Evolutionary conservation across 2,797 vertebrate species (phyloP), one percentile per base, ranked within the genome.

Genomic region (Xyrichtys novacula): DNA sequence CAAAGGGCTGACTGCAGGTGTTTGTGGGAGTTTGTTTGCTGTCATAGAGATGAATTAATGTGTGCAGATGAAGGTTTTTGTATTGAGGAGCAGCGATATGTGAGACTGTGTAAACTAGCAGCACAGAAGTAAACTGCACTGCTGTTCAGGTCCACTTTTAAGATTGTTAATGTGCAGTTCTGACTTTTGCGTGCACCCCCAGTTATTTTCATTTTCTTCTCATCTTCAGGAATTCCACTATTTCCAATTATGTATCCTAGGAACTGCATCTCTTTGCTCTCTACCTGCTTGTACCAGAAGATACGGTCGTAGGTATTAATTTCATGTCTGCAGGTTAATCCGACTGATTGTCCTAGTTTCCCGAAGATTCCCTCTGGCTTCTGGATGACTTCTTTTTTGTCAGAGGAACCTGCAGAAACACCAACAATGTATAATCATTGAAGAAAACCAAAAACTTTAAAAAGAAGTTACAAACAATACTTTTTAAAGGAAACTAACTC

Each of bases 321-420:
- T 28, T 0, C 36, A 48, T 89, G 86, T 46, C 47, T 78, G 50
- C 89, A 92, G 8, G 1, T 42, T 7, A 89, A 36, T 14, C 11
- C 0, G 12, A 49, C 74, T 1, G 3, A 12, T 52, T 71, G 15
- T 55, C 54, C 54, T 0, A 2, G n/a, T 6, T 48, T 19, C 7
- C 8, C 40, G n/a, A 25, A 17, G 10, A 86, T 34, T 2, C 81
- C 20, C 20, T 29, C 8, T 31, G 87, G 87, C 47, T 8, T 64
- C 67, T 89, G 89, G 16, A 12, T 0, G 29, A 89, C 71, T 29
- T 23, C 26, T 22, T 34, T 42, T 38, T 60, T 75, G 5, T 34
- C 3, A 38, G 72, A 80, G 7, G 63, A 78, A 65, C 58, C 80
- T 82, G 31, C 2, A 0, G 31, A 60, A 56, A 29, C 28, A 34